Conservation (phyloP, 2,113 vertebrate genomes). For the Hyla sarda region DNA sequence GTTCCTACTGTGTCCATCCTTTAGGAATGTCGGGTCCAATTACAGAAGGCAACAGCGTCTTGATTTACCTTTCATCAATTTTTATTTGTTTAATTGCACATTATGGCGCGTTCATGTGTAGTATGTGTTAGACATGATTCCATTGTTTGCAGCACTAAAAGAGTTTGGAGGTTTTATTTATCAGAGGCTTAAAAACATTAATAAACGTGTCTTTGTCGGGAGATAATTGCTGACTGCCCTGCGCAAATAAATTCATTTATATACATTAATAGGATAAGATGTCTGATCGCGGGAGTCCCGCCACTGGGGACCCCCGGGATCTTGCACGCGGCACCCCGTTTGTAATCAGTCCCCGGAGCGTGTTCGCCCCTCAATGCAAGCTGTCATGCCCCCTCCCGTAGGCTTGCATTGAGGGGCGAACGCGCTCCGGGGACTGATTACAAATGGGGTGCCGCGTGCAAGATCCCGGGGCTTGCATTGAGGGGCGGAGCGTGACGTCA, state of each 20-base stretch:
- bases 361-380: no score
- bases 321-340: no score
- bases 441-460: no score
- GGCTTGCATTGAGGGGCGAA: no score
- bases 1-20: background rate
- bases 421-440: no score
- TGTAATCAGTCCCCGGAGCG: no score
- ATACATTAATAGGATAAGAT: conserved; percentile 8
- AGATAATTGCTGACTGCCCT: background rate
- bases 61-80: conserved; percentile 31
- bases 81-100: conserved; percentile 38
- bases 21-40: background rate
- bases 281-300: no score
- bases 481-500: no score
- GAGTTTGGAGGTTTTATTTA: background rate
- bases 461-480: no score
- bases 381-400: no score
- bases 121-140: conserved; percentile 19
- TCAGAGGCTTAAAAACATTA: background rate
- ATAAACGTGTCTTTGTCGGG: conserved; percentile 6
- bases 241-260: conserved; percentile 29
- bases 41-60: background rate
- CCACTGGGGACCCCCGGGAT: no score
- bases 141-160: background rate
- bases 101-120: background rate